A percentile compares a stretch with the other conserved stretches of the same genome.
phyloP scores from a whole-genome alignment of 92 coral and sea anemone species.

The Blastomussa wellsi region DNA sequence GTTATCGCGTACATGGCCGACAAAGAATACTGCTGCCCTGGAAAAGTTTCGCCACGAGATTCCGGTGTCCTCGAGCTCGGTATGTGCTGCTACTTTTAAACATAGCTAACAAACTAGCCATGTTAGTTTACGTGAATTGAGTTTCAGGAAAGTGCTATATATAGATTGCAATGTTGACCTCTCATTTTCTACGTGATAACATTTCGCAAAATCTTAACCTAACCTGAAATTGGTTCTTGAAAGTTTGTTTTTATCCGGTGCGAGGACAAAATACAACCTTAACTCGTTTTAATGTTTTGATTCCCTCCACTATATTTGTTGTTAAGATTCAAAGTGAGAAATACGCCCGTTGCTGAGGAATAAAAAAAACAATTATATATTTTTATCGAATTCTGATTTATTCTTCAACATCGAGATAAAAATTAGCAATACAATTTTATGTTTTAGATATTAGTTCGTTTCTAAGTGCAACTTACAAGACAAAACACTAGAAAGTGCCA shows the following conservation, averaged over 20 bases:
- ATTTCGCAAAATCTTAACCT: neutral
- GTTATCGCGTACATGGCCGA: slow-evolving; percentile 93
- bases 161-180: slow-evolving; percentile 19
- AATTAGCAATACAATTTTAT: neutral
- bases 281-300: slow-evolving; percentile 2
- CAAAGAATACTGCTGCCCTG: slow-evolving; percentile 90
- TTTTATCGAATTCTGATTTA: neutral
- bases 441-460: neutral
- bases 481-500: neutral
- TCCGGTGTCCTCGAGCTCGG: slow-evolving; percentile 90
- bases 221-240: neutral
- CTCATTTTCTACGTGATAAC: slow-evolving; percentile 14
- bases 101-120: neutral
- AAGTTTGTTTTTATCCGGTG: neutral
- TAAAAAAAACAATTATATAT: too few species aligned
- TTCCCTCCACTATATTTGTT: neutral
- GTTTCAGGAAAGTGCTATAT: slow-evolving; percentile 27
- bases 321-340: neutral
- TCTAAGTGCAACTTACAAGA: neutral
- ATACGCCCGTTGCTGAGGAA: slow-evolving; percentile 9
- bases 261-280: neutral
- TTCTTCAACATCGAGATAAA: neutral
- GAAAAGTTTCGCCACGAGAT: slow-evolving; percentile 75
- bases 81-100: slow-evolving; percentile 28
- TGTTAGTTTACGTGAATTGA: neutral